Percentiles rank a stretch among this genome's conserved stretches.
Evolutionary conservation across 2,797 vertebrate genomes (phyloP).

Genomic region (Sebastes wilsoni): DNA sequence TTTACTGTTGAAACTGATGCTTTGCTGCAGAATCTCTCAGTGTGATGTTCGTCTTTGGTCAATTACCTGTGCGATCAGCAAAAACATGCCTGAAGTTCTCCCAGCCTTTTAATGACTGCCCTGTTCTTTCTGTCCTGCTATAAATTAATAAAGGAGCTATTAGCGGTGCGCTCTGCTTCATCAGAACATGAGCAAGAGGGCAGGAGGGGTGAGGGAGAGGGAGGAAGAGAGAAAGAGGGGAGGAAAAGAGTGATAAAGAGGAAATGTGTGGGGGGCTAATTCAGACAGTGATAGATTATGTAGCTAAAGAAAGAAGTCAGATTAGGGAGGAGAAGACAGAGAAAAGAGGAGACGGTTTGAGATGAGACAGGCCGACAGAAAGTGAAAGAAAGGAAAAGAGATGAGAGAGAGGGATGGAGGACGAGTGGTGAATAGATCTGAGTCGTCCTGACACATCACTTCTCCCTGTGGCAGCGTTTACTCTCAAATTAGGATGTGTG

Average conservation of each 20-base stretch:
- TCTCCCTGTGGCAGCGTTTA: constrained; percentile 58
- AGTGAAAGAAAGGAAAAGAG: constrained; percentile 34
- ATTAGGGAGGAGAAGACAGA: constrained; percentile 16
- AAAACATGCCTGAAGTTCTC: constrained; percentile 19
- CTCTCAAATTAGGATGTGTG: constrained; percentile 51
- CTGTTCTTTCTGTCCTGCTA: constrained; percentile 36
- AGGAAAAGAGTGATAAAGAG: constrained; percentile 18
- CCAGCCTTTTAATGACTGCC: constrained; percentile 30
- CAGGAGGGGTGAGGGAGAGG: not conserved
- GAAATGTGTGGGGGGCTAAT: constrained; percentile 16
- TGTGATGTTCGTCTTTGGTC: not conserved
- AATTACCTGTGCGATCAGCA: not conserved
- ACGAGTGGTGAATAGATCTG: constrained; percentile 49
- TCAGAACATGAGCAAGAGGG: constrained; percentile 33
- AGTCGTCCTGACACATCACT: constrained; percentile 57
- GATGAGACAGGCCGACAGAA: constrained; percentile 43
- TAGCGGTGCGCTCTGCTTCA: constrained; percentile 44
- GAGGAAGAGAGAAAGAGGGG: not conserved
- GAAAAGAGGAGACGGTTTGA: constrained; percentile 30
- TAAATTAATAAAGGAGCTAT: constrained; percentile 72
- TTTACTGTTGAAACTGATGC: not conserved
- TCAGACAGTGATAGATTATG: constrained; percentile 53
- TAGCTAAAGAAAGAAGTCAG: constrained; percentile 49
- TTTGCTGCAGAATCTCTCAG: not conserved
- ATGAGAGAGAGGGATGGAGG: constrained; percentile 25